Evolutionary conservation across 2,888 invertebrate species (phyloP).

Genomic region (Orchesella flavescens): DNA sequence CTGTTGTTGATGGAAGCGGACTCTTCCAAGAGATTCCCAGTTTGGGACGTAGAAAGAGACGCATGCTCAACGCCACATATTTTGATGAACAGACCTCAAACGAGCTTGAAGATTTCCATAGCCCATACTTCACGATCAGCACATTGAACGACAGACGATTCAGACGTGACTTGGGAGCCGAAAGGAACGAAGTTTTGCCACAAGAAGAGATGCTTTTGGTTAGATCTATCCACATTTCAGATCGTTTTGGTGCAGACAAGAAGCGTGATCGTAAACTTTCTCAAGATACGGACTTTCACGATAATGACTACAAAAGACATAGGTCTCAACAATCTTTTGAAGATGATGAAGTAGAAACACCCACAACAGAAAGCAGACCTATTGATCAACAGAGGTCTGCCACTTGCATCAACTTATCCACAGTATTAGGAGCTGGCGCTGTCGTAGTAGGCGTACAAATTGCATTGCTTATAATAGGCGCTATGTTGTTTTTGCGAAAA

Average conservation of each 20-base stretch:
- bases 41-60: constrained; percentile 86
- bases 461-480: constrained; percentile 82
- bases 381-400: constrained; percentile 67
- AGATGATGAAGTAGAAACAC: constrained; percentile 56
- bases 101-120: constrained; percentile 69
- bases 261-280: constrained; percentile 72
- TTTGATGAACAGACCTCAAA: constrained; percentile 63
- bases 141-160: constrained; percentile 62
- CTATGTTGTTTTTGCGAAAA: constrained; percentile 92
- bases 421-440: constrained; percentile 88
- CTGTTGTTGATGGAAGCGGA: constrained; percentile 87
- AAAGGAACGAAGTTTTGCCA: constrained; percentile 65
- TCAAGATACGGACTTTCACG: constrained; percentile 43
- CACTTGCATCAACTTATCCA: constrained; percentile 84
- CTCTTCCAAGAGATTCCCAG: constrained; percentile 88
- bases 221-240: constrained; percentile 92
- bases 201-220: constrained; percentile 88
- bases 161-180: constrained; percentile 69
- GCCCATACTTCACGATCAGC: constrained; percentile 52
- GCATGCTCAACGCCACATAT: constrained; percentile 75
- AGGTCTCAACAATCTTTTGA: constrained; percentile 61
- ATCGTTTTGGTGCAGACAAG: constrained; percentile 90
- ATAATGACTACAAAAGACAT: constrained; percentile 55
- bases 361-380: constrained; percentile 73
- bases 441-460: constrained; percentile 90